Percentiles rank a stretch among this genome's conserved stretches.
Evolutionary conservation across 2,888 invertebrate genomes (phyloP).

Genomic region (Phorcus lineatus): DNA sequence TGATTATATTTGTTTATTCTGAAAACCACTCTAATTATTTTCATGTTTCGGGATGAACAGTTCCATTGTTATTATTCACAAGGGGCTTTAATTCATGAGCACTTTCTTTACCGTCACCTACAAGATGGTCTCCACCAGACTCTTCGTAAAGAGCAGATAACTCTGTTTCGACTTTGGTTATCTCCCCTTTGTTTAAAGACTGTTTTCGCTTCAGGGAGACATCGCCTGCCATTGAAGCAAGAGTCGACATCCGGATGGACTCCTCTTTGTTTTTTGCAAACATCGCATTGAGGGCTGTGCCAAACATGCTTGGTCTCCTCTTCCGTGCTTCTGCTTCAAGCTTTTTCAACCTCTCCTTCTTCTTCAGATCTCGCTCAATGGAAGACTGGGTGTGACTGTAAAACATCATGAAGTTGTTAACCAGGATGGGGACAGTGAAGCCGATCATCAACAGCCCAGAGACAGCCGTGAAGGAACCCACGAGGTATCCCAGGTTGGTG

Average conservation of each 20-base stretch:
- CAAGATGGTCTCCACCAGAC: too few relatives aligned
- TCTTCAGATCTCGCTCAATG: constrained; percentile 9
- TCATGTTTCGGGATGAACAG: too few relatives aligned
- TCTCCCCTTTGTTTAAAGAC: too few relatives aligned
- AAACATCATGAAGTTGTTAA: constrained; percentile 57
- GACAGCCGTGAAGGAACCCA: constrained; percentile 48
- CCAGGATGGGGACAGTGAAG: constrained; percentile 55
- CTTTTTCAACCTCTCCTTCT: neutral
- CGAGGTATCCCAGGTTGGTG: constrained; percentile 42
- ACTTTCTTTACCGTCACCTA: too few relatives aligned
- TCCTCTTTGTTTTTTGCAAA: neutral
- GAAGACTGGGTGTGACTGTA: constrained; percentile 49
- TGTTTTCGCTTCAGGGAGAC: too few relatives aligned
- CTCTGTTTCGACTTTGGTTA: too few relatives aligned
- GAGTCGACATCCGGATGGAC: neutral
- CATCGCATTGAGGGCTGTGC: neutral
- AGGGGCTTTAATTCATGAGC: too few relatives aligned
- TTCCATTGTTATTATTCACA: too few relatives aligned
- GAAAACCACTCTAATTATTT: too few relatives aligned
- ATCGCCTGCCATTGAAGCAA: neutral
- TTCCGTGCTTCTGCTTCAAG: neutral
- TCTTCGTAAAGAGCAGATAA: too few relatives aligned
- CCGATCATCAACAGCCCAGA: constrained; percentile 51
- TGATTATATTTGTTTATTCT: too few relatives aligned
- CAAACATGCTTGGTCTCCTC: neutral